Percentiles rank a stretch among this genome's conserved stretches.
These are phyloP conservation scores for Rousettus madagascariensis DNA, from an alignment of 2,797 vertebrate species.

Conservation along the genomic window DNA sequence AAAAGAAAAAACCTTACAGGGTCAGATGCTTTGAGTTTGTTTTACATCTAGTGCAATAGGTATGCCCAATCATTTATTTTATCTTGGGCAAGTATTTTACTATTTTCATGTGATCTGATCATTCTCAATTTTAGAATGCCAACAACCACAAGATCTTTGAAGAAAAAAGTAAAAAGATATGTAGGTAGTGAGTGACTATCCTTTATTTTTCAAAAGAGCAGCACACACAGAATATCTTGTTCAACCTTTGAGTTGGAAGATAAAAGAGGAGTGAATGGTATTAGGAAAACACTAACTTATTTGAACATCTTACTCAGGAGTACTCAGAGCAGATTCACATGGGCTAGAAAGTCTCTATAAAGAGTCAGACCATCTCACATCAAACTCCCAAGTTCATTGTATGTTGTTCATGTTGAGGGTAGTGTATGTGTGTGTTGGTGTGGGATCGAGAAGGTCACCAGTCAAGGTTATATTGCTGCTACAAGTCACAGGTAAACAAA, in stretches of 20 bases:
- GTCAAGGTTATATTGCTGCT: background rate
- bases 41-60: background rate
- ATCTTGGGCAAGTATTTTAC: background rate
- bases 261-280: background rate
- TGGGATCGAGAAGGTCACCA: background rate
- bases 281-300: background rate
- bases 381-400: background rate
- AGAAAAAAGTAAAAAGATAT: background rate
- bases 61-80: background rate
- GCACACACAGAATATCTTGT: background rate
- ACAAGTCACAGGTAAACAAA: background rate
- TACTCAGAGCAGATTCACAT: background rate
- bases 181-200: background rate
- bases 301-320: background rate
- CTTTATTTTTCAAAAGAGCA: background rate
- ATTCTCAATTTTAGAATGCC: conserved; percentile 17
- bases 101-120: background rate
- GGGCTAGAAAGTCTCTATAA: background rate
- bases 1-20: background rate
- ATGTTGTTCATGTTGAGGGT: background rate
- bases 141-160: background rate
- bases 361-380: background rate
- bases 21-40: background rate
- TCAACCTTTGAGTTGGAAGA: background rate
- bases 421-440: background rate